Percentiles rank a stretch among this genome's conserved stretches.
These are phyloP conservation scores for Smithornis capensis DNA, from an alignment of 2,113 vertebrate species.

Conservation along the genomic window DNA sequence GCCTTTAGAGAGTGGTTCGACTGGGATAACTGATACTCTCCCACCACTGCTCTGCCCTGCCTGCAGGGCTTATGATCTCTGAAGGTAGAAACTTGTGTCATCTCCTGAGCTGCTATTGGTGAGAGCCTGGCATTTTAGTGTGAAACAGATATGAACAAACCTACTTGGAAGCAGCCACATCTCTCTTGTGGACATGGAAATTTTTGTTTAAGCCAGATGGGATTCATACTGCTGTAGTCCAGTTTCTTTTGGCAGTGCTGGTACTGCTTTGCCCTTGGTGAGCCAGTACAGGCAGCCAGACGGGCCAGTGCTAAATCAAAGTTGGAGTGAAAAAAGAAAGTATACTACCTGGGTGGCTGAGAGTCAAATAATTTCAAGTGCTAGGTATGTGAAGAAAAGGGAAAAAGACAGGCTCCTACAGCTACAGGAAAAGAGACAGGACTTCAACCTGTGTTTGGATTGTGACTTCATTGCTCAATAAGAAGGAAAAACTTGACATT, in stretches of 20 bases:
- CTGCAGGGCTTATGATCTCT: not conserved
- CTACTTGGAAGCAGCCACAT: accelerated
- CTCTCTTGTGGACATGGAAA: not conserved
- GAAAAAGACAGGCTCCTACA: not conserved
- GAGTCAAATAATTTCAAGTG: not conserved
- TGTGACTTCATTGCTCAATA: not conserved
- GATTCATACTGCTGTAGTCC: not conserved
- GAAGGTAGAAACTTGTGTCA: not conserved
- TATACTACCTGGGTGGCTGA: not conserved
- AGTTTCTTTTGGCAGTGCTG: not conserved
- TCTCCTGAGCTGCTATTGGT: not conserved
- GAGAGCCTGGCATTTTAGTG: not conserved
- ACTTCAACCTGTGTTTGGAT: not conserved
- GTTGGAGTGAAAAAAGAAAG: not conserved
- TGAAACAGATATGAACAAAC: not conserved
- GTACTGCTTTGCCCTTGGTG: not conserved
- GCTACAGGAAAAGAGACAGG: not conserved
- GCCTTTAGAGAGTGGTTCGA: not conserved
- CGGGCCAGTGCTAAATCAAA: not conserved
- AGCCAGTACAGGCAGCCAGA: not conserved
- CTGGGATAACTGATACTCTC: not conserved
- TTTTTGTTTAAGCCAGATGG: not conserved
- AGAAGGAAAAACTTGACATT: not conserved
- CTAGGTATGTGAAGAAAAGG: not conserved
- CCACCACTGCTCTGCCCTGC: not conserved